A percentile compares a stretch with the other conserved stretches of the same genome.
phyloP scores from a whole-genome alignment of 2,888 invertebrate species.

The Drosophila nigricruria region DNA sequence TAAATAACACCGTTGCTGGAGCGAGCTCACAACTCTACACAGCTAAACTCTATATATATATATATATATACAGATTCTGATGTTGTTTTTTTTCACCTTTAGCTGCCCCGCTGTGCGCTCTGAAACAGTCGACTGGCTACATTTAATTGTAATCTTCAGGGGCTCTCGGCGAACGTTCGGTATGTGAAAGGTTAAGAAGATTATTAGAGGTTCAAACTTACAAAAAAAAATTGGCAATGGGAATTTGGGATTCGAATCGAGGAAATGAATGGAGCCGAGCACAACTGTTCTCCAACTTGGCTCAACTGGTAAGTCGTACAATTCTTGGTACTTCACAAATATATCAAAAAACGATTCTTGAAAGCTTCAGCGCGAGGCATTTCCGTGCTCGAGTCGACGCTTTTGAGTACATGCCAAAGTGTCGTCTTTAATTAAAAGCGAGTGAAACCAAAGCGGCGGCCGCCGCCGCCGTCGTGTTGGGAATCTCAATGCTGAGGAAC shows the following conservation, averaged over 20 bases:
- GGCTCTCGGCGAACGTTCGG: slow-evolving; percentile 49
- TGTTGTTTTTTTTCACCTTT: slow-evolving; percentile 31
- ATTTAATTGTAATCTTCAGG: slow-evolving; percentile 78
- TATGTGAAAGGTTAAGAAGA: slow-evolving; percentile 54
- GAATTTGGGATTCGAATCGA: neutral
- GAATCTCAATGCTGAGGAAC: slow-evolving; percentile 51
- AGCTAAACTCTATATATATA: slow-evolving; percentile 8
- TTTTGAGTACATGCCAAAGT: slow-evolving; percentile 73
- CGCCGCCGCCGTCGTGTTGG: slow-evolving; percentile 35
- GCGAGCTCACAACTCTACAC: slow-evolving; percentile 7
- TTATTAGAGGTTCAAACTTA: slow-evolving; percentile 41
- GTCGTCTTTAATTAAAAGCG: slow-evolving; percentile 78
- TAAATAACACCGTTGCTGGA: slow-evolving; percentile 39
- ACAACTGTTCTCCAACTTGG: neutral
- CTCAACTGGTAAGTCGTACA: slow-evolving; percentile 34
- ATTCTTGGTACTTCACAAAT: slow-evolving; percentile 57
- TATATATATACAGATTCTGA: neutral
- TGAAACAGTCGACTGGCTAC: slow-evolving; percentile 46
- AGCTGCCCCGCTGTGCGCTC: slow-evolving; percentile 67
- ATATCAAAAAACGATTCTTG: slow-evolving; percentile 46
- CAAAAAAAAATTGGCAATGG: slow-evolving; percentile 19
- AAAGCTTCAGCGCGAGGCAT: slow-evolving; percentile 56
- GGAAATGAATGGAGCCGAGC: slow-evolving; percentile 1
- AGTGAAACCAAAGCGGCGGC: slow-evolving; percentile 63
- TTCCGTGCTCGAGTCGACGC: slow-evolving; percentile 62